phyloP scores from a whole-genome alignment of 1,140 invertebrate species.

The Battus philenor region DNA sequence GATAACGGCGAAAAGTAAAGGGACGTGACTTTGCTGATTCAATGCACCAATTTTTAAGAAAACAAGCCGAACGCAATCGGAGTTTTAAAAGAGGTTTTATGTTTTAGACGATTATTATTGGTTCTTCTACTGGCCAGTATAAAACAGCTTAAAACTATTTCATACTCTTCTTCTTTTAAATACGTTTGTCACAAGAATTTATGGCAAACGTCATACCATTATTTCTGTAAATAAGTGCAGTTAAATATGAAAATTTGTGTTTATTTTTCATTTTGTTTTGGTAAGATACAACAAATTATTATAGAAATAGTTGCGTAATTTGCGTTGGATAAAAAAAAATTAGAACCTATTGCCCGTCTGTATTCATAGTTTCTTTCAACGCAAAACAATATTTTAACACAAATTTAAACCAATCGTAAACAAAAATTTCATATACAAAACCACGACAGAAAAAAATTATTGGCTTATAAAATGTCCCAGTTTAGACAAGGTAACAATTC shows the following conservation, averaged over 20 bases:
- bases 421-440: no score
- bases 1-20: constrained; percentile 70
- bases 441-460: no score
- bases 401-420: no score
- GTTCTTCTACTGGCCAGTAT: constrained; percentile 10
- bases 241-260: constrained; percentile 42
- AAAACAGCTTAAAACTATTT: constrained; percentile 26
- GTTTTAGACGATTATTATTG: constrained; percentile 16
- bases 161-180: constrained; percentile 63
- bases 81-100: constrained; percentile 31
- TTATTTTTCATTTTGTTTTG: constrained; percentile 28
- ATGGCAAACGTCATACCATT: constrained; percentile 31
- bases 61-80: constrained; percentile 34
- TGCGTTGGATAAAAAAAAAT: no score
- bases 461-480: no score
- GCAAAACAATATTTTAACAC: no score
- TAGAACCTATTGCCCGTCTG: no score
- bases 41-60: constrained; percentile 37
- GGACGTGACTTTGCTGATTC: constrained; percentile 66
- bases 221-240: constrained; percentile 29
- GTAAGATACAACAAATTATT: no score
- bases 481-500: no score
- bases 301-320: no score
- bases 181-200: constrained; percentile 38
- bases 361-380: no score